Base-by-base conservation (phyloP, 2,797 vertebrate genomes). In the Enteromius anoplus region DNA sequence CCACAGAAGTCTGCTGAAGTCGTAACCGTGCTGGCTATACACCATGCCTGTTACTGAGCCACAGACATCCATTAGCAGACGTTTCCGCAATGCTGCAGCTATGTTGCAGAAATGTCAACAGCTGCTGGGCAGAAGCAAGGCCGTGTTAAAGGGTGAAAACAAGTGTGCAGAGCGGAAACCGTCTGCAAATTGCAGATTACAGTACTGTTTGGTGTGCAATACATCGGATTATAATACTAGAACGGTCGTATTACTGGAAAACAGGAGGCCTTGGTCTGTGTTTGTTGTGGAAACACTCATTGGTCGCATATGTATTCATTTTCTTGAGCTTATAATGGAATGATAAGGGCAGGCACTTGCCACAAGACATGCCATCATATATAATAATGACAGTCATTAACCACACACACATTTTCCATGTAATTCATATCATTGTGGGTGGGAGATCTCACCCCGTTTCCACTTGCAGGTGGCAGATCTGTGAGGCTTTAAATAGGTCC, bases 401-500 rank as follows among this genome's bases (percentile, higher is more conserved):
- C 81, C 72, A 42, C 72, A 76, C 72, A 76, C 62, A 82, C 76
- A 82, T 69, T 82, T 81, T 68, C 62, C 72, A 82, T 69, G 34
- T 82, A 82, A 76, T 68, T 82, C 81, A 82, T 82, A 76, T 76
- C 81, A 82, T 58, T 76, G 81, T 82, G 81, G 81, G 81, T 76
- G 64, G 81, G 47, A 76, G 51, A 76, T 58, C 75, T 78, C 40
- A 70, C 66, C 55, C 65, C 34, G 32, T 70, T 64, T 81, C 86
- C 47, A 82, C 19, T 65, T 76, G 80, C 58, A 84, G 80, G 70
- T 83, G 81, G 85, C 77, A 85, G 34, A 71, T 75, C 84, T 75
- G 51, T 53, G 58, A 84, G 51, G 37, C 81, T 87, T 87, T 82
- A 83, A 86, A 86, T 79, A 85, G 77, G 76, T 62, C 73, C 53